Evolutionary conservation across 2,113 vertebrate genomes (phyloP), one percentile per base, ranked within the genome.

Genomic region (Syrrhaptes paradoxus): DNA sequence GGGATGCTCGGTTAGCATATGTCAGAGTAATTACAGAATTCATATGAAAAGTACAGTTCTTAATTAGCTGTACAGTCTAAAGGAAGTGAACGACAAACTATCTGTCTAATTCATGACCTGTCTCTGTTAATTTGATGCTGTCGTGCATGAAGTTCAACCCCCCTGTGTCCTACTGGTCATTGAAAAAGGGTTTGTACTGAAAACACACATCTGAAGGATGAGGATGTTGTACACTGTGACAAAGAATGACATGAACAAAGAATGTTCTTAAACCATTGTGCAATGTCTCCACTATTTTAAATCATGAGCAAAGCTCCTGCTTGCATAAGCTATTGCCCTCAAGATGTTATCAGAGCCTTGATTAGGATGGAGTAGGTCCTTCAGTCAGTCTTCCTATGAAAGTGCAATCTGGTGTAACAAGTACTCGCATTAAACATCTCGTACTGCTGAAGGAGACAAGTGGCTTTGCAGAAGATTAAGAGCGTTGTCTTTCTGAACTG

Each of bases 21-120:
- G 95, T 95, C 92, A 87, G 88, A 57, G 71, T 94, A 89, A 95
- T 96, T 95, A 94, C 52, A 79, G 88, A 93, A 77, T 95, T 91
- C 75, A 32, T 63, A 34, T 58, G 76, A 76, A 79, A 92, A 95
- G 75, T 93, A 62, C 52, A 83, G 75, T 31, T 74, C 36, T 95
- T 96, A 94, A 97, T 96, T 96, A 96, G 63, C 71, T 78, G 49
- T 80, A 87, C 49, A 55, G 71, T 89, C 87, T 52, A 31, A 79
- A 79, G 71, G 79, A 93, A 96, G 75, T 72, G 74, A 93, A 93
- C 85, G 83, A 89, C 74, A 96, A 96, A 87, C 73, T 94, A n/a
- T 80, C 74, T 95, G 83, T 66, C 80, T 93, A 91, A 96, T 95
- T 96, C 86, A 92, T 91, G 80, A 65, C 68, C 72, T 83, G 71